Evolutionary conservation across 2,888 invertebrate genomes (phyloP).

Genomic region (Ophioninae sp.): DNA sequence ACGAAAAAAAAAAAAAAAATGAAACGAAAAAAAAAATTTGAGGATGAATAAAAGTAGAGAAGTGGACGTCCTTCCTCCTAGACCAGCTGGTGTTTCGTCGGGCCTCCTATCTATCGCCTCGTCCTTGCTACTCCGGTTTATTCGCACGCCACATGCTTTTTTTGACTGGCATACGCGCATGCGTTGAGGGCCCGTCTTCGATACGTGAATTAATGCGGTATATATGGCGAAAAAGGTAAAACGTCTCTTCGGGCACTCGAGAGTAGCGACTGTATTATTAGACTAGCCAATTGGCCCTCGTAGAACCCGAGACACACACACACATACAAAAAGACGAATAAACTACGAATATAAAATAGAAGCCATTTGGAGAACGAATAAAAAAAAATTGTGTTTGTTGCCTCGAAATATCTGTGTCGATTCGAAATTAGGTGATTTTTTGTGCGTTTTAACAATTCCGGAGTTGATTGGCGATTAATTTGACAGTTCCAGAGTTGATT

Average conservation of each 20-base stretch:
- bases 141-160: slow-evolving; percentile 81
- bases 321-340: slow-evolving; percentile 58
- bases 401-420: too few species aligned
- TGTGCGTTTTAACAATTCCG: too few species aligned
- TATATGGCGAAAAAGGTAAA: slow-evolving; percentile 51
- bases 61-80: slow-evolving; percentile 72
- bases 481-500: too few species aligned
- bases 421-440: too few species aligned
- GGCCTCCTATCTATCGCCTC: slow-evolving; percentile 60
- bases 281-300: slow-evolving; percentile 67
- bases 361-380: too few species aligned
- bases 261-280: slow-evolving; percentile 71
- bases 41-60: slow-evolving; percentile 64
- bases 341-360: slow-evolving; percentile 20
- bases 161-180: slow-evolving; percentile 61
- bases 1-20: slow-evolving; percentile 37
- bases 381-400: too few species aligned
- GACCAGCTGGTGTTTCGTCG: slow-evolving; percentile 77
- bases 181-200: slow-evolving; percentile 62
- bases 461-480: too few species aligned
- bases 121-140: slow-evolving; percentile 70
- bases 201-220: slow-evolving; percentile 76
- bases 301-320: slow-evolving; percentile 60
- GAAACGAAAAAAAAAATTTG: slow-evolving; percentile 25
- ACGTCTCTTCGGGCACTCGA: slow-evolving; percentile 56